Conservation (phyloP, 2,113 vertebrate species). For the Cervus canadensis region DNA sequence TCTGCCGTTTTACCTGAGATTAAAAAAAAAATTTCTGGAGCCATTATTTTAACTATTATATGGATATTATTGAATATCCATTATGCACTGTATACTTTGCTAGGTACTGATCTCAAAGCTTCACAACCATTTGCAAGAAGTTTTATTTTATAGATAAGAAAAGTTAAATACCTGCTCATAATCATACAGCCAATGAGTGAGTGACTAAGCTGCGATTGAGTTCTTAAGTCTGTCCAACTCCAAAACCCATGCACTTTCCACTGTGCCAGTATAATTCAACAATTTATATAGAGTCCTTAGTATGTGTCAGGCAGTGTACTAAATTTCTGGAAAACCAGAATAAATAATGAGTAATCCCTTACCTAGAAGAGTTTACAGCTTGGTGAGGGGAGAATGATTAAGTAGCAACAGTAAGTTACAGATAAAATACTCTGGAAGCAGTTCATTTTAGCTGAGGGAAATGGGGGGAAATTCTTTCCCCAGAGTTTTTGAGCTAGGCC, state of each 20-base stretch:
- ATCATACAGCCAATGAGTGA: not conserved
- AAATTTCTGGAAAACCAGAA: not conserved
- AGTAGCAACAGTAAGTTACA: not conserved
- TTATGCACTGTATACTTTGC: not conserved
- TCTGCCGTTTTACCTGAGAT: not conserved
- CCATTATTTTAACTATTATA: not conserved
- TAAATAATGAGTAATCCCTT: not conserved
- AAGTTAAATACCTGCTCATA: not conserved
- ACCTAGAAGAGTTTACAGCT: not conserved
- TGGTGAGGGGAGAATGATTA: not conserved
- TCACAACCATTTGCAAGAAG: not conserved
- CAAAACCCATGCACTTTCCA: not conserved
- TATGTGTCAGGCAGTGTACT: not conserved
- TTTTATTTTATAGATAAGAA: slow-evolving; percentile 1
- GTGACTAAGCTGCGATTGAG: not conserved
- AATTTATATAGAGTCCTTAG: not conserved
- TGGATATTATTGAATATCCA: not conserved
- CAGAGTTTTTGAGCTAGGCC: not conserved
- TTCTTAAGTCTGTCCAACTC: not conserved
- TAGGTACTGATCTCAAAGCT: not conserved
- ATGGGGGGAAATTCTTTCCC: not conserved
- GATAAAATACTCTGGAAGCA: not conserved
- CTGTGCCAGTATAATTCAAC: not conserved
- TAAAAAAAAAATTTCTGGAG: not conserved
- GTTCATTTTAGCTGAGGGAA: not conserved